Base-by-base conservation (phyloP, 2,113 vertebrate species). In the Oenanthe melanoleuca region DNA sequence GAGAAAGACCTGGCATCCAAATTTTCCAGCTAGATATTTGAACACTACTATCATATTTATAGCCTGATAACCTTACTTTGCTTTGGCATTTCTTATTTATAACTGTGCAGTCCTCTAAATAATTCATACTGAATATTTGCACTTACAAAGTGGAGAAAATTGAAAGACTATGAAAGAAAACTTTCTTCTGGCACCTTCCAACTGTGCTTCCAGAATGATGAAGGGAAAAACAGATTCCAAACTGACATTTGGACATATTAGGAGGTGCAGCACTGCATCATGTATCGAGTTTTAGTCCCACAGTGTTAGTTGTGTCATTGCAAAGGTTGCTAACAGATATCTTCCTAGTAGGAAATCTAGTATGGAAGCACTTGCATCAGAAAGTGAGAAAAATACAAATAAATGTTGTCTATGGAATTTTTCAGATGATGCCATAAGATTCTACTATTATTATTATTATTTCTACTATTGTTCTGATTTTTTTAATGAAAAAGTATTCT, bases 21-120 rank as follows among this genome's bases (percentile, higher is more conserved):
- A 65, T 67, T 85, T 93, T 79, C 42, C 29, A 80, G 34, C 16
- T 50, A 69, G 49, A 38, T 85, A 81, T 88, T 94, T 86, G 40
- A 88, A 42, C 8, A 22, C 78, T 94, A 45, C 78, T 95, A 33
- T 86, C 64, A 60, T 93, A 89, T 92, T 95, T 92, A 93, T 79
- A 85, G 86, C 64, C 77, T 69, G 55, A 82, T 95, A 93, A 60
- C 34, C 34, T 79, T 86, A 63, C 40, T 83, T 92, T 81, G 21
- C 47, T 95, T 77, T 70, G 64, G 5, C 59, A 84, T 93, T 95
- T 95, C 38, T 94, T 80, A 94, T 95, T 80, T 95, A 85, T 93
- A 80, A 77, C 47, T 74, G 77, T 78, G 16, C 61, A 88, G 74
- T 53, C 57, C 55, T 38, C 40, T 93, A 86, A 97, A 95, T 96